phyloP scores from a whole-genome alignment of 2,888 invertebrate genomes.

The Ichneumon xanthorius region DNA sequence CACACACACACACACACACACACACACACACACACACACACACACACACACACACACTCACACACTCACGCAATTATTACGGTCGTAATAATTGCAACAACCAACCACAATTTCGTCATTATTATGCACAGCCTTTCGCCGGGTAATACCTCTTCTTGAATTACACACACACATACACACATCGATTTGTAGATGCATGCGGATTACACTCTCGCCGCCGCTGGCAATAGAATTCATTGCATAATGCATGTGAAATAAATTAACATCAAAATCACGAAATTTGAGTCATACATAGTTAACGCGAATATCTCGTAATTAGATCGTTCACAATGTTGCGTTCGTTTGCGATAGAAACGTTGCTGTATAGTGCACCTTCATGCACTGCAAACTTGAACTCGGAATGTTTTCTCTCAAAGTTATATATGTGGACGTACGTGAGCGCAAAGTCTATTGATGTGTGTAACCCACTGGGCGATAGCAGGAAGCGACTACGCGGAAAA shows the following conservation, averaged over 20 bases:
- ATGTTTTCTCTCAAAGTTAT: neutral
- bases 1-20: too few species aligned
- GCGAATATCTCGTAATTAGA: neutral
- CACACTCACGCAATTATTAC: constrained; percentile 18
- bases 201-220: neutral
- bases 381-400: neutral
- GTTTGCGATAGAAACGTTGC: neutral
- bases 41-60: neutral
- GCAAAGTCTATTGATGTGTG: constrained; percentile 21
- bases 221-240: neutral
- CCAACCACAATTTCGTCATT: constrained; percentile 60
- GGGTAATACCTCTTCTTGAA: constrained; percentile 43
- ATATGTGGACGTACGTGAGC: neutral
- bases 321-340: neutral
- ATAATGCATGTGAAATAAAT: constrained; percentile 6
- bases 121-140: constrained; percentile 42
- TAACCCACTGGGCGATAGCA: constrained; percentile 73
- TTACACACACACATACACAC: constrained; percentile 31
- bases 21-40: too few species aligned
- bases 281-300: neutral
- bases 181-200: neutral
- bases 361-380: neutral
- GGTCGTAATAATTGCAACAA: constrained; percentile 60
- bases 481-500: constrained; percentile 78
- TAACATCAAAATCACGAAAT: neutral